These are phyloP conservation scores for Grus americana DNA, from an alignment of 2,113 vertebrate species.

Conservation along the genomic window DNA sequence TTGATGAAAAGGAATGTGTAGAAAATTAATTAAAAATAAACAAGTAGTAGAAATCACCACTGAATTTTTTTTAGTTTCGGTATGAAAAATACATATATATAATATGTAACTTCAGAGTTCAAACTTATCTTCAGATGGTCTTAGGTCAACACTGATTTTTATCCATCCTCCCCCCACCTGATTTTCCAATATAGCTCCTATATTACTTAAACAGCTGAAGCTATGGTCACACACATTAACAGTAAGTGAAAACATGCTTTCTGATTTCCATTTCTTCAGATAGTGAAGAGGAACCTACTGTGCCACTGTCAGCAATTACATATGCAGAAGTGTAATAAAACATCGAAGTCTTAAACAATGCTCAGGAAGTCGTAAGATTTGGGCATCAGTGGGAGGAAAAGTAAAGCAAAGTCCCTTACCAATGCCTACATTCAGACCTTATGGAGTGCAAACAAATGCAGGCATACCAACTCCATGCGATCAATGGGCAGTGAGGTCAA, in stretches of 20 bases:
- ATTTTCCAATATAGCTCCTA: background rate
- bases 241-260: background rate
- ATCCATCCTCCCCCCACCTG: no score
- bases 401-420: background rate
- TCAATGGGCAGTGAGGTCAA: no score
- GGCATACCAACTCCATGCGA: rapidly evolving
- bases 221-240: background rate
- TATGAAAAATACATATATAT: background rate
- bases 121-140: background rate
- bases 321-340: background rate
- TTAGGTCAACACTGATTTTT: background rate
- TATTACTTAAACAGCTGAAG: background rate
- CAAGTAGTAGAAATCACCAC: background rate
- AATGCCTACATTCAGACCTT: background rate
- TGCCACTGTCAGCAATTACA: background rate
- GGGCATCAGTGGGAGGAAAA: background rate
- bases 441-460: background rate
- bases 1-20: background rate
- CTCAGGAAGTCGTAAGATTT: background rate
- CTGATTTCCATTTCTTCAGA: background rate
- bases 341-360: background rate
- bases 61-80: background rate
- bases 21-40: background rate
- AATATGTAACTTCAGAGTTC: background rate
- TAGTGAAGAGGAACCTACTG: background rate